Conservation (phyloP, 2,797 vertebrate species). For the Borostomias antarcticus region DNA sequence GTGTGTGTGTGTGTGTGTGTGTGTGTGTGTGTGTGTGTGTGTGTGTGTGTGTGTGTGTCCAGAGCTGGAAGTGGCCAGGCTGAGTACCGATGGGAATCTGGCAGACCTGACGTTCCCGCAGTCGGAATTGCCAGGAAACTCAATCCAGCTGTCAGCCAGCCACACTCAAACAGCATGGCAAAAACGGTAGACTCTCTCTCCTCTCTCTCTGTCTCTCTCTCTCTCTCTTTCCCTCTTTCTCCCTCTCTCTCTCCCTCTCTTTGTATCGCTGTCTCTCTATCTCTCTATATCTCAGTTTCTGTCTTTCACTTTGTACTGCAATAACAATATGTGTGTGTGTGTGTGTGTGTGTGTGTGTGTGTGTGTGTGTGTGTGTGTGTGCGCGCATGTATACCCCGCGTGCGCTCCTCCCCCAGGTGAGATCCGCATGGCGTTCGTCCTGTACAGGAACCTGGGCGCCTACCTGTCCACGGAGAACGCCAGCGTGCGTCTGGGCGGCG, state of each 20-base stretch:
- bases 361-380: background rate
- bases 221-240: constrained; percentile 21
- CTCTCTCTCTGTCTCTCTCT: constrained; percentile 34
- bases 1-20: background rate
- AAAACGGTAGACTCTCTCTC: constrained; percentile 84
- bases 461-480: constrained; percentile 98
- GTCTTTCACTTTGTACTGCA: background rate
- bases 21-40: constrained; percentile 21
- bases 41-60: constrained; percentile 41
- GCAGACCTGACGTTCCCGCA: constrained; percentile 95
- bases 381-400: too few relatives aligned
- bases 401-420: constrained; percentile 83
- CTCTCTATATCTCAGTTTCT: background rate
- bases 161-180: constrained; percentile 95
- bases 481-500: constrained; percentile 88
- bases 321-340: background rate
- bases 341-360: background rate
- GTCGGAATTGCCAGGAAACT: constrained; percentile 86
- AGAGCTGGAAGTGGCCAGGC: constrained; percentile 95
- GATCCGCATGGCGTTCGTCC: constrained; percentile 94
- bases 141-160: constrained; percentile 96
- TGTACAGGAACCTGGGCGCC: constrained; percentile 94
- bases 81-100: constrained; percentile 94
- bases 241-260: background rate
- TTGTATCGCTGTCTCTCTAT: background rate